phyloP scores from a whole-genome alignment of 1,140 invertebrate species.

The Papilio dardanus region DNA sequence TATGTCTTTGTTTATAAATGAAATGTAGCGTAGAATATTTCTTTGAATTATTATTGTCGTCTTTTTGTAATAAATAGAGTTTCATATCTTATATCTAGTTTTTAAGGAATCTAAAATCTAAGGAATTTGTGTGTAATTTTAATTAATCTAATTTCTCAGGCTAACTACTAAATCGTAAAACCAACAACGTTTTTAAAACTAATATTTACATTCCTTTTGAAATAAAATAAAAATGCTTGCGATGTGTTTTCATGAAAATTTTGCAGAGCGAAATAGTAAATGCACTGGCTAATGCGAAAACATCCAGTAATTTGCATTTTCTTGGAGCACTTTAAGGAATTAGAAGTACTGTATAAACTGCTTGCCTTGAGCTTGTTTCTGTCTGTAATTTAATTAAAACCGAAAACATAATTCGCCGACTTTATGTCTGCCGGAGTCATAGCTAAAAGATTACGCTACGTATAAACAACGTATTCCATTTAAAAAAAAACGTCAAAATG shows the following conservation, averaged over 20 bases:
- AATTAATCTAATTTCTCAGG: no score
- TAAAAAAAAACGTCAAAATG: not conserved
- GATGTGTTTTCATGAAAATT: conserved; percentile 23
- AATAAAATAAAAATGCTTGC: conserved; percentile 7
- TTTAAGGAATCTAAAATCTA: no score
- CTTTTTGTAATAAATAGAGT: no score
- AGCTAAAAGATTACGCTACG: not conserved
- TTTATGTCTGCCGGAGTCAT: not conserved
- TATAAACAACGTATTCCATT: not conserved
- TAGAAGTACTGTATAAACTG: conserved; percentile 16
- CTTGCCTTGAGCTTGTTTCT: conserved; percentile 22
- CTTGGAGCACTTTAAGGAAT: conserved; percentile 16
- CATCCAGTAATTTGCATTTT: conserved; percentile 22
- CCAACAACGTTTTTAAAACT: not conserved
- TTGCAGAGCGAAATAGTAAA: conserved; percentile 4
- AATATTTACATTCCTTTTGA: not conserved
- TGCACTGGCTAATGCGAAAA: conserved; percentile 21
- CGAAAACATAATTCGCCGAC: conserved; percentile 6
- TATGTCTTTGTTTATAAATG: conserved; percentile 12
- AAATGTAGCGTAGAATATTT: not conserved
- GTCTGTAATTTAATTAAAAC: conserved; percentile 24
- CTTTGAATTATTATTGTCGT: not conserved
- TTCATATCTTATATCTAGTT: no score
- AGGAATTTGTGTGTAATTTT: no score
- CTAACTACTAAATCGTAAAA: not conserved